Conservation (phyloP, 1,140 invertebrate species). For the Drosophila guanche region DNA sequence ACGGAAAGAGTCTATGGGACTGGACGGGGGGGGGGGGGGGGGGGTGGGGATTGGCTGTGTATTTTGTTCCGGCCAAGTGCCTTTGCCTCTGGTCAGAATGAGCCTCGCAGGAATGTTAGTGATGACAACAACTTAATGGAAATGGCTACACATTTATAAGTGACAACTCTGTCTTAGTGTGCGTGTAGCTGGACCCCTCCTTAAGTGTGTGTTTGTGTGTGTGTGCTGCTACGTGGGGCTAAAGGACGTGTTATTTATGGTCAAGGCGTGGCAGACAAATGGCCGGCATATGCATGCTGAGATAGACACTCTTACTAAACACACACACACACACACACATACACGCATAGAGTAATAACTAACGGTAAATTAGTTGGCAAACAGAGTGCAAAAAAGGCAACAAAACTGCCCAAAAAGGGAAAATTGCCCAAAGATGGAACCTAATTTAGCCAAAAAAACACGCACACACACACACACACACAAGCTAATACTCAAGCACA, state of each 20-base stretch:
- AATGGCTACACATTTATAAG: constrained; percentile 81
- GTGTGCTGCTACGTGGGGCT: constrained; percentile 35
- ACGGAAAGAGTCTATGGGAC: neutral
- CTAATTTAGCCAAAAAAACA: constrained; percentile 64
- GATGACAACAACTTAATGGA: constrained; percentile 82
- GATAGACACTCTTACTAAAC: constrained; percentile 40
- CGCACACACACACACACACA: constrained; percentile 15
- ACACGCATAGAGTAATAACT: constrained; percentile 64
- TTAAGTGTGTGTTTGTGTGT: constrained; percentile 7
- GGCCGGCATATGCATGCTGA: constrained; percentile 71
- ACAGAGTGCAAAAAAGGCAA: constrained; percentile 71
- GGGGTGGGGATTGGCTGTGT: too few species aligned
- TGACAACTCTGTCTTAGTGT: constrained; percentile 65
- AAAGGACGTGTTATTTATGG: constrained; percentile 77
- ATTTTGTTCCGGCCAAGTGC: constrained; percentile 54
- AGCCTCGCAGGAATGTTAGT: constrained; percentile 72
- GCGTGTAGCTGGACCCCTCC: constrained; percentile 1
- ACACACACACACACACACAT: constrained; percentile 9
- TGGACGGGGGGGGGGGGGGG: neutral
- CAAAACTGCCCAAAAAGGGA: constrained; percentile 44
- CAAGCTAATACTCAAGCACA: constrained; percentile 17
- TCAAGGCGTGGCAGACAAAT: constrained; percentile 78
- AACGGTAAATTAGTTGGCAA: constrained; percentile 81
- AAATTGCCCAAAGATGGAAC: constrained; percentile 74
- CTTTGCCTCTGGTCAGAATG: constrained; percentile 24